These are phyloP conservation scores for Bombus vancouverensis DNA, from an alignment of 1,140 invertebrate genomes.

Conservation along the genomic window DNA sequence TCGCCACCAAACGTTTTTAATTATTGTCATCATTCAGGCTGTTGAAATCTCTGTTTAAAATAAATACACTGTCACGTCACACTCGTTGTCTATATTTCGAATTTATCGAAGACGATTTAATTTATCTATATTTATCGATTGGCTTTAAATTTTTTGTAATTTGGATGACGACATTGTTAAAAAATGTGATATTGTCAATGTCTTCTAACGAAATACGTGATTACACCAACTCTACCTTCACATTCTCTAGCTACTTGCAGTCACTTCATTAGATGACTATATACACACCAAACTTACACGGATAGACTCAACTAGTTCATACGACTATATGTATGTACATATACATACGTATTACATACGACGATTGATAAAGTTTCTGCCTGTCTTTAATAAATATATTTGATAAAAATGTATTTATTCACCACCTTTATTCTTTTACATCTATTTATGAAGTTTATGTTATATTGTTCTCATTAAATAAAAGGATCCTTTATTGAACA, in stretches of 20 bases:
- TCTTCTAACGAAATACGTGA: background rate
- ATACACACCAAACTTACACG: too few species aligned
- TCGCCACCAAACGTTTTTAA: background rate
- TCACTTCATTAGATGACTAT: background rate
- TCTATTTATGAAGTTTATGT: too few species aligned
- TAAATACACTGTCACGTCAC: background rate
- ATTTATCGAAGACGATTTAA: background rate
- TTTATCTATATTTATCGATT: background rate
- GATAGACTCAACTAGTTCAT: background rate
- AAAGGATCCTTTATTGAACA: too few species aligned
- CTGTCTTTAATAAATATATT: background rate
- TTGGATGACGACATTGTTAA: conserved; percentile 10
- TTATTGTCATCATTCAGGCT: conserved; percentile 1
- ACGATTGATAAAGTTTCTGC: too few species aligned
- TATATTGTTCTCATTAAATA: too few species aligned
- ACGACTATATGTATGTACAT: background rate
- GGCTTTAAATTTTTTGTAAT: background rate
- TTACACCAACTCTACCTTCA: background rate
- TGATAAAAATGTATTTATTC: background rate
- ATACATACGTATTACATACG: background rate
- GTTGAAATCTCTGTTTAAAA: background rate
- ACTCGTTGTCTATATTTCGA: background rate
- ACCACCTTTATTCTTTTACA: background rate
- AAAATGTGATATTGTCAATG: conserved; percentile 8
- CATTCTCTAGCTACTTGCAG: background rate